Evolutionary conservation across 92 coral and sea anemone genomes (phyloP).

Genomic region (Isaurus tuberculatus): DNA sequence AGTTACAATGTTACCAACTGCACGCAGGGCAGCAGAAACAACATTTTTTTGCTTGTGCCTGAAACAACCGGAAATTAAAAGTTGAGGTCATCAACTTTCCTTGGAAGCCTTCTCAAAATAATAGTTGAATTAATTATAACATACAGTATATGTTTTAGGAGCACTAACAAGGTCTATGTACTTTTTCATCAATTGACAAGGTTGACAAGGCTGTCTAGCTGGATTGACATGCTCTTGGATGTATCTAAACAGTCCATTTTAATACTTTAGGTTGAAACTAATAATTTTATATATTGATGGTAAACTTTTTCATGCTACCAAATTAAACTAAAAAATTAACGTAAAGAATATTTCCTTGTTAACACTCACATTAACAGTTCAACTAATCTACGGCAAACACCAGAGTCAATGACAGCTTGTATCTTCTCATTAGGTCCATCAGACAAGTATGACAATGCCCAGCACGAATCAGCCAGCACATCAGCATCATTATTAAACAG

Average conservation of each 20-base stretch:
- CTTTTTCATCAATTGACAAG: too few species aligned
- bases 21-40: conserved; percentile 95
- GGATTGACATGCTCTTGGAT: too few species aligned
- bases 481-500: conserved; percentile 90
- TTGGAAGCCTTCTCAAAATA: not conserved
- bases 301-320: too few species aligned
- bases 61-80: not conserved
- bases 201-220: too few species aligned
- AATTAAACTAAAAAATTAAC: too few species aligned
- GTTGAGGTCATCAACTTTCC: not conserved
- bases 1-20: conserved; percentile 98
- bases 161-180: too few species aligned
- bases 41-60: conserved; percentile 97
- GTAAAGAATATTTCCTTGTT: too few species aligned
- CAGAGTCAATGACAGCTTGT: conserved; percentile 99
- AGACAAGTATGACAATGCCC: conserved; percentile 96
- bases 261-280: not conserved
- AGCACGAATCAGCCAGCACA: conserved; percentile 93
- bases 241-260: too few species aligned
- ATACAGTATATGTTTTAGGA: too few species aligned
- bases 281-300: conserved; percentile 2
- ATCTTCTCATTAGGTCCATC: conserved; percentile 99
- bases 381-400: conserved; percentile 97
- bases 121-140: too few species aligned
- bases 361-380: conserved; percentile 88